A percentile compares a stretch with the other conserved stretches of the same genome.
phyloP scores from a whole-genome alignment of 2,797 vertebrate species.

The Brachyrhaphis roseni region DNA sequence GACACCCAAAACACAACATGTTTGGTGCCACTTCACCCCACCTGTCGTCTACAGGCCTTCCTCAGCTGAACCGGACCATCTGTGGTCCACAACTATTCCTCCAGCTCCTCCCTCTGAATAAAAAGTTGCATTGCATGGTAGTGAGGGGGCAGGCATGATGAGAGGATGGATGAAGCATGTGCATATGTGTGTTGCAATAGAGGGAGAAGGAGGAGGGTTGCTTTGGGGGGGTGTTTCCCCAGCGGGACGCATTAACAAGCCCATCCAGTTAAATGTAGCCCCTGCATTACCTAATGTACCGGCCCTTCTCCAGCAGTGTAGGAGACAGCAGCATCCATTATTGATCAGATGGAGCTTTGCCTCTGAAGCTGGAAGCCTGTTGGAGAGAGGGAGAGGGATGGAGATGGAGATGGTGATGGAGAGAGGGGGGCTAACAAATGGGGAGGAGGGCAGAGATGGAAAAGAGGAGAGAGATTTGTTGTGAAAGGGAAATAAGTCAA shows the following conservation, averaged over 20 bases:
- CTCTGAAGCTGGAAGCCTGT: conserved; percentile 77
- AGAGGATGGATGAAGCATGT: conserved; percentile 31
- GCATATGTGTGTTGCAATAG: conserved; percentile 31
- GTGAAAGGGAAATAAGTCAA: conserved; percentile 70
- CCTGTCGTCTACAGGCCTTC: background rate
- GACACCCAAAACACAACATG: background rate
- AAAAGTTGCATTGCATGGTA: conserved; percentile 48
- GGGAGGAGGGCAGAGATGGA: conserved; percentile 31
- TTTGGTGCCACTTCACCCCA: background rate
- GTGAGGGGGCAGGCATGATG: conserved; percentile 12
- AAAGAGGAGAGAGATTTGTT: conserved; percentile 72
- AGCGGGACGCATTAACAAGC: conserved; percentile 86
- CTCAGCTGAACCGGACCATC: conserved; percentile 25
- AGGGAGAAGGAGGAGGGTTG: conserved; percentile 6
- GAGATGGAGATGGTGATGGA: conserved; percentile 49
- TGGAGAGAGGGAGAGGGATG: conserved; percentile 60
- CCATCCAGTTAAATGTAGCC: conserved; percentile 88
- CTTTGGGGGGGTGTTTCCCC: conserved; percentile 65
- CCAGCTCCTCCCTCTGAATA: conserved; percentile 25
- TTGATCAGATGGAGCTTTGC: conserved; percentile 83
- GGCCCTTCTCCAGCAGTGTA: conserved; percentile 77
- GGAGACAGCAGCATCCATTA: conserved; percentile 85
- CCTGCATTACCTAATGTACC: conserved; percentile 87
- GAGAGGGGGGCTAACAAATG: conserved; percentile 19
- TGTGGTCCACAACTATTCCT: conserved; percentile 52